Evolutionary conservation across 2,113 vertebrate species (phyloP), one percentile per base, ranked within the genome.

Genomic region (Oryzias curvinotus): DNA sequence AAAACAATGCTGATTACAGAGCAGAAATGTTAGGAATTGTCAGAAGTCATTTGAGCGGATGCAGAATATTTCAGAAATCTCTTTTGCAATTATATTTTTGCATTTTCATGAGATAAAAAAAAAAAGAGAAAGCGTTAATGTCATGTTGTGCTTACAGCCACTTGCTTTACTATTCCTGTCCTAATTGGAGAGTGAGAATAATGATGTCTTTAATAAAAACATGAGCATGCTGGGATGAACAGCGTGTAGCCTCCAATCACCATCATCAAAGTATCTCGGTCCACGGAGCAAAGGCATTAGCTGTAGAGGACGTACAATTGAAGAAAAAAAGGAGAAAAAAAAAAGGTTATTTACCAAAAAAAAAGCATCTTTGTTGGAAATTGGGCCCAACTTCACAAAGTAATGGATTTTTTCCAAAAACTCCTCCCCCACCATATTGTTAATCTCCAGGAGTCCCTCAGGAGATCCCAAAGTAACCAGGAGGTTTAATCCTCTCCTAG

Each of bases 1-100:
- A 82, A 68, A 69, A 62, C 53, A 41, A 71, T 83, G 78, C 78
- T 78, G 86, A 54, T 80, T 73, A 78, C 48, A 15, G 68, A 3
- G n/a, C 53, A 58, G 61, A 62, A 59, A 13, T 62, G 67, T 72
- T 70, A 78, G 52, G 59, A 26, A 68, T 65, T 36, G 36, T 65
- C 46, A 41, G 49, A 13, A 69, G 46, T 71, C 28, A 56, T 1
- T 62, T 62, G 48, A 46, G 51, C 45, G 68, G 7, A 19, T 50
- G 55, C 25, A 63, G 52, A 61, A 28, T 7, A 28, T 65, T 63
- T 48, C 13, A 7, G 48, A 47, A 53, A 61, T 53, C 54, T 15
- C 4, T 66, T 16, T 69, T 19, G 36, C 15, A 57, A 64, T 19
- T 14, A n/a, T 18, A 23, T 48, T 50, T 44, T 62, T 48, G 52